phyloP scores from a whole-genome alignment of 2,113 vertebrate species.

The Cephalopterus ornatus region DNA sequence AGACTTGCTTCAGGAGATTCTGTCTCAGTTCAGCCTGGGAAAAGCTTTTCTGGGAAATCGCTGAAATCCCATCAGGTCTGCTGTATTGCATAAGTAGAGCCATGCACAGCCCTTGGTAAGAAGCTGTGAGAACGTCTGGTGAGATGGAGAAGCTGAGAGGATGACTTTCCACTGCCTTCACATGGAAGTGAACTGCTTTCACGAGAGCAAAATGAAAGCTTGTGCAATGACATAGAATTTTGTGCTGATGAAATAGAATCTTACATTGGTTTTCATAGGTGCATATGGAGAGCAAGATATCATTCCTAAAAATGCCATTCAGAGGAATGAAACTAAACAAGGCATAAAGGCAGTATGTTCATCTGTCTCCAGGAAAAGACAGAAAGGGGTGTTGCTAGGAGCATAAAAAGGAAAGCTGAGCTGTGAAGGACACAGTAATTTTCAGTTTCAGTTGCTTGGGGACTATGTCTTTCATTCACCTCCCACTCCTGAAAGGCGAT shows the following conservation, averaged over 20 bases:
- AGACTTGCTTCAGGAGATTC: background rate
- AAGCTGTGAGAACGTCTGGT: background rate
- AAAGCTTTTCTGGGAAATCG: background rate
- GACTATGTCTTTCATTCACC: background rate
- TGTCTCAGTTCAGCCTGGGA: background rate
- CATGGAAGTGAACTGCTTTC: background rate
- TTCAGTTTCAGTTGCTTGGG: background rate
- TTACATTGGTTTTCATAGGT: background rate
- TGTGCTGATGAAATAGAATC: background rate
- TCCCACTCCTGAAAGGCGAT: background rate
- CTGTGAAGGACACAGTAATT: background rate
- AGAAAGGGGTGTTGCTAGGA: background rate
- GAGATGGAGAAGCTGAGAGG: background rate
- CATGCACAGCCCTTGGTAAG: background rate
- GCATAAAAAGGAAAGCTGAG: background rate
- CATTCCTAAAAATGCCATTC: background rate
- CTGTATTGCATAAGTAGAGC: background rate
- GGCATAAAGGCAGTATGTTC: background rate
- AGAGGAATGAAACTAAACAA: background rate
- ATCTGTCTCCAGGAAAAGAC: background rate
- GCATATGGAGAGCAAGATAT: rapidly evolving
- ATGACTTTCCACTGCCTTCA: background rate
- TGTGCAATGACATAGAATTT: background rate
- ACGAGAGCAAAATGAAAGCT: background rate
- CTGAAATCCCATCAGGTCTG: background rate